phyloP scores from a whole-genome alignment of 2,888 invertebrate species.

The Nomada fucata region DNA sequence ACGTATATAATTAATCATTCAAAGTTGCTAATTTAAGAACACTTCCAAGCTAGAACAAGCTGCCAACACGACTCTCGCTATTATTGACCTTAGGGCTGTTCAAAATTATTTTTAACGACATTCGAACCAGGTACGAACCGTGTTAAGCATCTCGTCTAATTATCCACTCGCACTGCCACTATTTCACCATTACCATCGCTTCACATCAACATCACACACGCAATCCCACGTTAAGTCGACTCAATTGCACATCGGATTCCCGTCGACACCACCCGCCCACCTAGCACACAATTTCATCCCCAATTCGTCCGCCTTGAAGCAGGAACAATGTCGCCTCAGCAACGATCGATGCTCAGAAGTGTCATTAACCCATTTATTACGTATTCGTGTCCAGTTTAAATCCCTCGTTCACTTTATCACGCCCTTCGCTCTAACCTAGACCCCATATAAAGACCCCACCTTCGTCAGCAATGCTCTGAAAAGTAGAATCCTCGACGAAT shows the following conservation, averaged over 20 bases:
- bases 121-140: no score
- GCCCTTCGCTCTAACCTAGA: slow-evolving; percentile 35
- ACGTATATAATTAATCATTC: no score
- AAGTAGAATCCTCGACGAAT: not conserved
- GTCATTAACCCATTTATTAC: slow-evolving; percentile 42
- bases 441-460: not conserved
- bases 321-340: slow-evolving; percentile 3
- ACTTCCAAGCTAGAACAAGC: no score
- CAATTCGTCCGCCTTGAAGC: slow-evolving; percentile 1
- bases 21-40: no score
- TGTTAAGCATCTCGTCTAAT: not conserved
- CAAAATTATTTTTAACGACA: no score
- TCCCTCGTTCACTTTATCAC: slow-evolving; percentile 17
- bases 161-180: not conserved
- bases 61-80: no score
- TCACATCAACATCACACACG: not conserved
- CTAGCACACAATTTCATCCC: slow-evolving; percentile 3
- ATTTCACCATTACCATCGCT: not conserved
- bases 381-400: slow-evolving; percentile 34
- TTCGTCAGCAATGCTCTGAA: slow-evolving; percentile 8
- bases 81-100: no score
- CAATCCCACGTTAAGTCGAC: slow-evolving; percentile 5
- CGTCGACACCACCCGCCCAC: not conserved
- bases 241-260: not conserved
- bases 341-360: slow-evolving; percentile 33